These are phyloP conservation scores for Erythrocercus mccallii DNA, from an alignment of 2,113 vertebrate genomes.

Conservation along the genomic window DNA sequence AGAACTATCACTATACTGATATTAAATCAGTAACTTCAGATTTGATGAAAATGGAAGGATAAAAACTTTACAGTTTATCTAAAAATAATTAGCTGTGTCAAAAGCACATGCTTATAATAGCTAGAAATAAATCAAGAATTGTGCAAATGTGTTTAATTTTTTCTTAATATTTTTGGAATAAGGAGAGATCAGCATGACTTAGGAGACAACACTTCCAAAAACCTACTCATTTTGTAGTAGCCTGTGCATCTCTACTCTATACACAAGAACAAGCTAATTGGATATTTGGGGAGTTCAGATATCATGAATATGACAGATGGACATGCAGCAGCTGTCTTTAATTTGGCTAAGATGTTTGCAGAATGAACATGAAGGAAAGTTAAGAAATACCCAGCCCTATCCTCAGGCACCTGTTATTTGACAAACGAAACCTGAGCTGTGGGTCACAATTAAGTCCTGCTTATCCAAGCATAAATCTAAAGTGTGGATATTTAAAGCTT, in stretches of 20 bases:
- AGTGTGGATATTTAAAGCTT: background rate
- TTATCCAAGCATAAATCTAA: background rate
- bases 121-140: background rate
- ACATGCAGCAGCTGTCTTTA: background rate
- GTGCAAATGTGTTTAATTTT: background rate
- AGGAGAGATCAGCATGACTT: background rate
- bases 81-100: background rate
- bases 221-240: background rate
- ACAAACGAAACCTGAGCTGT: background rate
- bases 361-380: background rate
- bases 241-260: background rate
- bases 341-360: background rate
- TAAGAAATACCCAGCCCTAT: background rate
- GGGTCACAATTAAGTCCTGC: background rate
- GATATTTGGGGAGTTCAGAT: background rate
- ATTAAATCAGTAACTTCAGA: background rate
- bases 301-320: background rate
- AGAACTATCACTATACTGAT: background rate
- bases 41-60: background rate
- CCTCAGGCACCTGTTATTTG: background rate
- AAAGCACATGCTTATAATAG: background rate
- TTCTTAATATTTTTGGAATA: background rate
- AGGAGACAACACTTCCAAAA: background rate
- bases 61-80: background rate
- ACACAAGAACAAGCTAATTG: background rate